Percentiles rank a stretch among this genome's conserved stretches.
These are phyloP conservation scores for Ispidina lecontei DNA, from an alignment of 2,797 vertebrate species.

Conservation along the genomic window DNA sequence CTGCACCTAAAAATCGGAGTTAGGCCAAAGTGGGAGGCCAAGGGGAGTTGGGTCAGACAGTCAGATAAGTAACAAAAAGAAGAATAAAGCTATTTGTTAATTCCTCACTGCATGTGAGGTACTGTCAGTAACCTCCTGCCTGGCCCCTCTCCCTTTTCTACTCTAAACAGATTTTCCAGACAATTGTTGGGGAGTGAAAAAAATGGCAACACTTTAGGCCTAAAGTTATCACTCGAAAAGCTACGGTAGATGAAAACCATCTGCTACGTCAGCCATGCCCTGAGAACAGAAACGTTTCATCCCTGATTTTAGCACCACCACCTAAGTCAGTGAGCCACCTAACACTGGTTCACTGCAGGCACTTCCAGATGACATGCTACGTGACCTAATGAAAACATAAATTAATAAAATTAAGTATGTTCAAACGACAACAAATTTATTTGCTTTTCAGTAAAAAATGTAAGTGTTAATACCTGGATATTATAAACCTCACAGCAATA, in stretches of 20 bases:
- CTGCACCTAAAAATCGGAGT: neutral
- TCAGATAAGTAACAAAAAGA: neutral
- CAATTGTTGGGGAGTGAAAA: neutral
- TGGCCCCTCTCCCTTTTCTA: neutral
- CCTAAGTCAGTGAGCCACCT: neutral
- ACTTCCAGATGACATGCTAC: neutral
- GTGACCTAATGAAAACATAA: neutral
- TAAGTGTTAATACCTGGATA: neutral
- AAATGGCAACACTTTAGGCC: neutral
- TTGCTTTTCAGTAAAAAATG: neutral
- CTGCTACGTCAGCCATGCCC: neutral
- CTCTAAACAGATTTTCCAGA: neutral
- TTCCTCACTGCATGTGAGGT: neutral
- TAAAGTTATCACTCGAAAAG: slow-evolving; percentile 15
- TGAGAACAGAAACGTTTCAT: neutral
- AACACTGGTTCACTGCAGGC: neutral
- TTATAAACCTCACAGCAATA: neutral
- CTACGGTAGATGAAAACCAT: neutral
- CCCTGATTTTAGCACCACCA: neutral
- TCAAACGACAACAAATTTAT: neutral
- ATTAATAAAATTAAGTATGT: neutral
- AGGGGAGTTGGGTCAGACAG: neutral
- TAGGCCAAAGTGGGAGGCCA: neutral
- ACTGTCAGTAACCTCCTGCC: neutral
- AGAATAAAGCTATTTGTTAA: neutral